These are phyloP conservation scores for Hippotragus niger DNA, from an alignment of 2,113 vertebrate genomes.

Conservation along the genomic window DNA sequence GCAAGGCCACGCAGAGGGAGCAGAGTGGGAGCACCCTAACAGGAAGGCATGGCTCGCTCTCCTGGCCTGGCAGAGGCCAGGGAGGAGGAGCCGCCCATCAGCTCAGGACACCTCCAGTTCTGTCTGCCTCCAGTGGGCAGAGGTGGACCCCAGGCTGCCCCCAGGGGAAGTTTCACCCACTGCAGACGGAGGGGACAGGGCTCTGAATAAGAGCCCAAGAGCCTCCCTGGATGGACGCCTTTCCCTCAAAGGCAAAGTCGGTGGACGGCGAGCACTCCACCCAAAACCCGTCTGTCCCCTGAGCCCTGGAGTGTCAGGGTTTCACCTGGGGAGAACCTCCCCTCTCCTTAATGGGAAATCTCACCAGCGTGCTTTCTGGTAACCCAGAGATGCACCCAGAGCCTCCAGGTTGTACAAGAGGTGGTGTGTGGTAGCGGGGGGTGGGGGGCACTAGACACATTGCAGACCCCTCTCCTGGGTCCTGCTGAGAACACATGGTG, in stretches of 20 bases:
- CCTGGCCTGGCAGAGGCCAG: too few relatives aligned
- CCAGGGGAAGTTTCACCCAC: neutral
- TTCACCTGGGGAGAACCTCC: fast-evolving
- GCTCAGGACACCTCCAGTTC: neutral
- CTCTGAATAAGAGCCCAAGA: neutral
- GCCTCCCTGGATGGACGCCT: fast-evolving
- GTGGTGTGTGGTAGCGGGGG: neutral
- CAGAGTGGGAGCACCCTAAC: neutral
- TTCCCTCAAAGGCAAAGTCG: too few relatives aligned
- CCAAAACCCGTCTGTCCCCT: neutral
- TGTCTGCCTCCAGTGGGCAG: neutral
- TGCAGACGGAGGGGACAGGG: neutral
- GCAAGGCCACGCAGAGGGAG: fast-evolving
- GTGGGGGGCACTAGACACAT: fast-evolving
- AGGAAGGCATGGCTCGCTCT: neutral
- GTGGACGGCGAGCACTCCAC: neutral
- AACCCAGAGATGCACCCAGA: fast-evolving
- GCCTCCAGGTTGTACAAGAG: neutral
- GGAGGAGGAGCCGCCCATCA: fast-evolving
- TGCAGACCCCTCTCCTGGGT: fast-evolving
- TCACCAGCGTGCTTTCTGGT: fast-evolving
- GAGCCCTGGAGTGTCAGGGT: neutral
- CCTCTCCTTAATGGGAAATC: neutral
- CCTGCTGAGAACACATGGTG: too few relatives aligned
- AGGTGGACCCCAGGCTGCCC: neutral